Conservation (phyloP, 1,140 invertebrate genomes). For the Parasteatoda tepidariorum region DNA sequence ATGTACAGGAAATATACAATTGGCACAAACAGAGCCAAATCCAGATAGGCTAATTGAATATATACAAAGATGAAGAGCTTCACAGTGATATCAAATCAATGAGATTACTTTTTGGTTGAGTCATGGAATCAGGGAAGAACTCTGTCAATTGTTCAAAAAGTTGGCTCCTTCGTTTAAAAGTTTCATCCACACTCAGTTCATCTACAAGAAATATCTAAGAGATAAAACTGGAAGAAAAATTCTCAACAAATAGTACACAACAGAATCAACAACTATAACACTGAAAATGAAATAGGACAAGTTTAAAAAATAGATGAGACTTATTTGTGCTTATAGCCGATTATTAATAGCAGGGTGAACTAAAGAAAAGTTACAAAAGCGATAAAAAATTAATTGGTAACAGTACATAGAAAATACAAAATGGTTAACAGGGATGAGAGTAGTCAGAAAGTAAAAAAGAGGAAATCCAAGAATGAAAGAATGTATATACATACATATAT, state of each 20-base stretch:
- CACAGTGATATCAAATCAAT: constrained; percentile 73
- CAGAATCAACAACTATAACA: too few relatives aligned
- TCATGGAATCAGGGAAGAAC: constrained; percentile 79
- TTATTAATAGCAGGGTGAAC: too few relatives aligned
- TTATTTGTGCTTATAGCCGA: too few relatives aligned
- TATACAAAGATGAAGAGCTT: neutral
- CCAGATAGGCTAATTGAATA: neutral
- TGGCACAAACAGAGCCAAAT: neutral
- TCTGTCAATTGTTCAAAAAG: constrained; percentile 76
- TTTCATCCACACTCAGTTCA: constrained; percentile 63
- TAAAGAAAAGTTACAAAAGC: too few relatives aligned
- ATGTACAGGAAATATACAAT: constrained; percentile 40
- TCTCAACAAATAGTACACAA: too few relatives aligned
- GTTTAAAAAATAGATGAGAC: too few relatives aligned
- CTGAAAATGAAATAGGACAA: too few relatives aligned
- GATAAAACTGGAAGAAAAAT: too few relatives aligned
- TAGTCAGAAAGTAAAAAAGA: too few relatives aligned
- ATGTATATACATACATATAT: neutral
- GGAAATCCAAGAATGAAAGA: too few relatives aligned
- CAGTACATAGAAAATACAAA: constrained; percentile 8
- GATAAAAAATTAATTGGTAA: too few relatives aligned
- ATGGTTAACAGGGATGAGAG: neutral
- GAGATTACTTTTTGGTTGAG: constrained; percentile 77
- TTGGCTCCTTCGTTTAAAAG: constrained; percentile 71
- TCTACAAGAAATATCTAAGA: too few relatives aligned